Evolutionary conservation across 1,140 invertebrate species (phyloP).

Genomic region (Agrypnia vestita): DNA sequence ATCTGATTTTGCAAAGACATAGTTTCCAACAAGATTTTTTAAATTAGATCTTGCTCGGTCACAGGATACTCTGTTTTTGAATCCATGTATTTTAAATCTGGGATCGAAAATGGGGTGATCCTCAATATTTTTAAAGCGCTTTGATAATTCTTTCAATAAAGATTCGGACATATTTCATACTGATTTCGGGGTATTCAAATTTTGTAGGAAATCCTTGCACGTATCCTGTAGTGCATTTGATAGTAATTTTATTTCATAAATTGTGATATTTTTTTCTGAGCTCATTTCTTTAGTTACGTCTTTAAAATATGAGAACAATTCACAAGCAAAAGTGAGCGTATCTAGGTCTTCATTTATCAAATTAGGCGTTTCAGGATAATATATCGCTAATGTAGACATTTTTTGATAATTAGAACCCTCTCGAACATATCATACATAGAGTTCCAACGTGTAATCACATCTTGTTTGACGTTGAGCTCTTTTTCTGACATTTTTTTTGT

Average conservation of each 20-base stretch:
- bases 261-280: too few relatives aligned
- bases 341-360: too few relatives aligned
- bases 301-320: constrained; percentile 41
- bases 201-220: background rate
- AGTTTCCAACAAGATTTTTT: background rate
- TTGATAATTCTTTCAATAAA: background rate
- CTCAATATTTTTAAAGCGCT: background rate
- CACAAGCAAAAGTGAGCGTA: background rate
- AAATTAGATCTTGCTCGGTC: too few relatives aligned
- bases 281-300: constrained; percentile 48
- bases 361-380: too few relatives aligned
- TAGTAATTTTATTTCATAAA: constrained; percentile 49
- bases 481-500: constrained; percentile 21
- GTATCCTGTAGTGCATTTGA: constrained; percentile 9
- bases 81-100: background rate
- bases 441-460: constrained; percentile 60
- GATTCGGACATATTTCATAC: too few relatives aligned
- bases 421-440: constrained; percentile 60
- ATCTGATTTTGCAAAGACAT: background rate
- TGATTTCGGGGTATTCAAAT: too few relatives aligned
- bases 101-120: background rate
- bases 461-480: constrained; percentile 58
- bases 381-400: constrained; percentile 47
- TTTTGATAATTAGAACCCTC: constrained; percentile 50
- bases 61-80: background rate